These are phyloP conservation scores for Erebia aethiops DNA, from an alignment of 2,888 invertebrate genomes.

Conservation along the genomic window DNA sequence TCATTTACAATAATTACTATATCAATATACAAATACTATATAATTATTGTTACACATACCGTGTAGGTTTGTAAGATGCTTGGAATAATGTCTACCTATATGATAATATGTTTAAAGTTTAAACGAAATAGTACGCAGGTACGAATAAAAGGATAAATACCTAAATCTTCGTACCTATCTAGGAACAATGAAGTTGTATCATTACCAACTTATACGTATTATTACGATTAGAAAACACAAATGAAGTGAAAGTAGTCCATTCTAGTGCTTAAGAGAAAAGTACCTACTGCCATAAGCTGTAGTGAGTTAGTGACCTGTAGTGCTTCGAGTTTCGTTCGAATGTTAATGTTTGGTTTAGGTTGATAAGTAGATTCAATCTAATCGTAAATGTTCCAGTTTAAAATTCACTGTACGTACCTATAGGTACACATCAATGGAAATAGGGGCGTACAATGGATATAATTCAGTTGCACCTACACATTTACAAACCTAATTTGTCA, in stretches of 20 bases:
- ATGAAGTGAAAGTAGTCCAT: constrained; percentile 26
- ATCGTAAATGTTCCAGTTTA: not conserved
- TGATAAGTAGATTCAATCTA: not conserved
- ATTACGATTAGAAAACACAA: constrained; percentile 26
- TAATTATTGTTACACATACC: too few species aligned
- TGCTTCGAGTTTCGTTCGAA: constrained; percentile 6
- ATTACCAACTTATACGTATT: not conserved
- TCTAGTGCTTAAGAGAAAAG: constrained; percentile 33
- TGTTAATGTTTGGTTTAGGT: constrained; percentile 4
- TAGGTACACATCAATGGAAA: not conserved
- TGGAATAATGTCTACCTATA: too few species aligned
- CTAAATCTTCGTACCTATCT: not conserved
- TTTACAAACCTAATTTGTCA: too few species aligned
- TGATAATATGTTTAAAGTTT: too few species aligned
- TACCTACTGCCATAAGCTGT: constrained; percentile 18
- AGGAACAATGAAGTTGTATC: not conserved
- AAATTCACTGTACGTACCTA: too few species aligned
- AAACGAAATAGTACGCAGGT: too few species aligned
- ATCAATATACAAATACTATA: too few species aligned
- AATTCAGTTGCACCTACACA: too few species aligned
- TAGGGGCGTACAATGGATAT: too few species aligned
- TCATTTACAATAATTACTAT: too few species aligned
- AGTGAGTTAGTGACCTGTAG: constrained; percentile 11
- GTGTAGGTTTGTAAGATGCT: too few species aligned
- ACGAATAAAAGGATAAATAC: too few species aligned